A percentile compares a stretch with the other conserved stretches of the same genome.
phyloP scores from a whole-genome alignment of 1,140 invertebrate species.

The Holcopasites calliopsidis region DNA sequence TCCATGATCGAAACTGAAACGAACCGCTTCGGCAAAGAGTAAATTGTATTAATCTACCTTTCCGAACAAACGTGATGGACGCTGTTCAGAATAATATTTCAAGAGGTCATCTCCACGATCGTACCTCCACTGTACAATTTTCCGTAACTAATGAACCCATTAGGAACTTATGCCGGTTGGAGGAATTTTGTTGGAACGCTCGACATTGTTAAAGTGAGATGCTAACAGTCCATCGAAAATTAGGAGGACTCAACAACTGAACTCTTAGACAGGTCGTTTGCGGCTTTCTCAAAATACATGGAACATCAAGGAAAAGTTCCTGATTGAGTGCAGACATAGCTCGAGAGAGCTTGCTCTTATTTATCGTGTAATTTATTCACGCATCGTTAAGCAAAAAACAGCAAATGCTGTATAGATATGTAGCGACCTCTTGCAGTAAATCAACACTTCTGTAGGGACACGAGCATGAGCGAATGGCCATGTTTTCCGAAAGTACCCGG shows the following conservation, averaged over 20 bases:
- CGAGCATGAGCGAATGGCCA: too few species aligned
- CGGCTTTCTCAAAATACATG: not conserved
- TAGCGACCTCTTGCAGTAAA: too few species aligned
- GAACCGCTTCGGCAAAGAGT: not conserved
- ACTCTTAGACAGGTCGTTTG: not conserved
- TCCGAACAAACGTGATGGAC: too few species aligned
- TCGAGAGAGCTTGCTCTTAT: too few species aligned
- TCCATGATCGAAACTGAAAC: conserved; percentile 14
- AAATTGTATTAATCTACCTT: not conserved
- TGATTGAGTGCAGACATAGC: too few species aligned
- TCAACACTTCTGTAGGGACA: too few species aligned
- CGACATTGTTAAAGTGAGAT: not conserved
- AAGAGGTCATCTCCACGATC: not conserved
- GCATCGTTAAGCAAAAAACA: too few species aligned
- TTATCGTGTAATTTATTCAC: not conserved
- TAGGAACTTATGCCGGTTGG: not conserved
- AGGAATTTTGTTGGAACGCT: not conserved
- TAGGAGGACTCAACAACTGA: not conserved
- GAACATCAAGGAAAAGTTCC: too few species aligned
- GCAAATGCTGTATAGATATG: too few species aligned
- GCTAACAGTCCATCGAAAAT: not conserved
- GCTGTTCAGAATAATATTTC: not conserved
- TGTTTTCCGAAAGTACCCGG: too few species aligned
- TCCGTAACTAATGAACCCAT: not conserved
- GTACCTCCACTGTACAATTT: not conserved